These are phyloP conservation scores for Troides aeacus DNA, from an alignment of 2,888 invertebrate genomes.

Conservation along the genomic window DNA sequence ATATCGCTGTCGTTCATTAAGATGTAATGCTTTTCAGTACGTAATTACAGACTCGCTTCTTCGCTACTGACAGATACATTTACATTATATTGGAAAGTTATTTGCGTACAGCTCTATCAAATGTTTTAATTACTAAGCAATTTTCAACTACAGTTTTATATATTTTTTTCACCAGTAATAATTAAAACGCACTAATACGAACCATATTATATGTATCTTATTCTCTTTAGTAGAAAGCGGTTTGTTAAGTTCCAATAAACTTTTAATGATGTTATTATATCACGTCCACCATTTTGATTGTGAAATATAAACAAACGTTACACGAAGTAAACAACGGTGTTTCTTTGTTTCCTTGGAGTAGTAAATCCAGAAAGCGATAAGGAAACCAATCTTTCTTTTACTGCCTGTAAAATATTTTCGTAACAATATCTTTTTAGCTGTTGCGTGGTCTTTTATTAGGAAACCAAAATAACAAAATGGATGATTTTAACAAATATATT, in stretches of 20 bases:
- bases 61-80: constrained; percentile 75
- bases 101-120: not conserved
- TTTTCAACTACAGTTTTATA: not conserved
- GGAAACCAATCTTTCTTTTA: not conserved
- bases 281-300: not conserved
- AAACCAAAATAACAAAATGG: not conserved
- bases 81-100: constrained; percentile 52
- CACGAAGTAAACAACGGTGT: not conserved
- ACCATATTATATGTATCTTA: not conserved
- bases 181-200: no score
- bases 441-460: not conserved
- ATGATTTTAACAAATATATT: not conserved
- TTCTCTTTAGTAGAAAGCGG: no score
- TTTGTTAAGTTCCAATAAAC: no score
- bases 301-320: not conserved
- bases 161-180: no score
- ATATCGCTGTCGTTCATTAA: constrained; percentile 54
- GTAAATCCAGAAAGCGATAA: not conserved
- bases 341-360: not conserved
- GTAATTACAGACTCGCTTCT: constrained; percentile 68
- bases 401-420: constrained; percentile 3
- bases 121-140: not conserved
- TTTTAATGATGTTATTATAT: no score
- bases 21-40: constrained; percentile 48
- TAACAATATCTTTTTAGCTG: not conserved